Evolutionary conservation across 2,888 invertebrate genomes (phyloP), one percentile per base, ranked within the genome.

Genomic region (Cryptophagus acutangulus): DNA sequence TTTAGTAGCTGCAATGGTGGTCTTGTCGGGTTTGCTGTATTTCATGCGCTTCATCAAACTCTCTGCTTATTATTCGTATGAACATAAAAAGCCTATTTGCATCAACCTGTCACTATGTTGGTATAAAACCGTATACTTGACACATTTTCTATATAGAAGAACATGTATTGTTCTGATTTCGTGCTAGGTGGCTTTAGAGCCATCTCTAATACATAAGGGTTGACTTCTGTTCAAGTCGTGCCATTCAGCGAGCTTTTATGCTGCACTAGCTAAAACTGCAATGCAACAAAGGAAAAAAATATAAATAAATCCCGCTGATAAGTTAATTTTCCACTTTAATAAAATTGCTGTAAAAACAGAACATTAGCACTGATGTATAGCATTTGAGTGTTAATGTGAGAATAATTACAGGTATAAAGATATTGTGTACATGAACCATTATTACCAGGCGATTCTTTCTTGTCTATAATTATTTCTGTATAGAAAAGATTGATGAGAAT

Each of bases 1-100:
- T 52, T 52, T 52, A 49, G 45, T 49, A 49, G 43, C 52, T 40
- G 49, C 40, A 49, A 47, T 40, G 52, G 51, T 52, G 52, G 52
- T 52, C 51, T 51, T 47, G 52, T 52, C 52, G 29, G 18, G 29
- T 42, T 35, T 33, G 17, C 34, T 29, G 39, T 36, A 33, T 33
- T 38, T 41, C 36, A 41, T 43, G 38, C 38, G 36, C 43, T 17
- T 43, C 38, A 37, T 43, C 43, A 38, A 38, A 35, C 15, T 3
- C 12, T 34, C 35, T 18, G 34, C 25, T 36, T 44, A 35, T 44
- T 41, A 44, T 41, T 43, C 40, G 17, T 36, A 36, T 40, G 24
- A 43, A 43, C 40, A 31, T 43, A 43, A 43, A 36, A 33, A 25
- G 31, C n/a, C 14, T 26, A 44, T 44, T 44, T 44, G 44, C 43